Evolutionary conservation across 1,140 invertebrate species (phyloP), one percentile per base, ranked within the genome.

Genomic region (Leguminivora glycinivorella): DNA sequence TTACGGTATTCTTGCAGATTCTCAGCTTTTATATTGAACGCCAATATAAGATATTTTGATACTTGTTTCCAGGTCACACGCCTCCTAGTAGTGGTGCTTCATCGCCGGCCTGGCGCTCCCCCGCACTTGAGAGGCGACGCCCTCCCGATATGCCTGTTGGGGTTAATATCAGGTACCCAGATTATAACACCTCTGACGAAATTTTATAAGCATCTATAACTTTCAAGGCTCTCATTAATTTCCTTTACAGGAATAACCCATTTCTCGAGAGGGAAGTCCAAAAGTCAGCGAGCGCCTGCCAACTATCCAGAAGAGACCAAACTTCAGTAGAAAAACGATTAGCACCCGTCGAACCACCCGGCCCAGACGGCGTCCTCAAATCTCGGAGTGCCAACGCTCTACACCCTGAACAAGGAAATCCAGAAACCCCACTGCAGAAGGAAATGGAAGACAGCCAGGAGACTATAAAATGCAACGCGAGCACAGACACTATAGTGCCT

Each of bases 71-170:
- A 91, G 89, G 84, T 19, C 82, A 84, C 38, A 87, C 89, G 69
- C 92, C 93, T 7, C 90, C 89, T 17, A 93, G 93, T 69, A 94
- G 93, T 75, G 93, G 93, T 12, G 93, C 93, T 7, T 92, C 89
- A 4, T 94, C 94, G 0, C 94, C 94, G 2, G 91, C 93, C 4
- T 94, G 93, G 94, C 80, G 93, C 68, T 94, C 94, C 10, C 94
- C 94, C 4, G 88, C 91, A 4, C 82, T 88, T 2, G 94, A 95
- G 79, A 83, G 94, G 68, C 83, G 92, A 75, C 90, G 94, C 69
- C 90, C 89, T 69, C 92, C 83, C 29, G 91, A 75, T 83, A 94
- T 89, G 93, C 93, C 82, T 83, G 93, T 89, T 87, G 91, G 82
- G 91, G 93, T 88, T 89, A 94, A 89, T 84, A 94, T 83, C 34